Base-by-base conservation (phyloP, 35 echinoderm and acorn worm genomes). In the Heliocidaris tuberculata region DNA sequence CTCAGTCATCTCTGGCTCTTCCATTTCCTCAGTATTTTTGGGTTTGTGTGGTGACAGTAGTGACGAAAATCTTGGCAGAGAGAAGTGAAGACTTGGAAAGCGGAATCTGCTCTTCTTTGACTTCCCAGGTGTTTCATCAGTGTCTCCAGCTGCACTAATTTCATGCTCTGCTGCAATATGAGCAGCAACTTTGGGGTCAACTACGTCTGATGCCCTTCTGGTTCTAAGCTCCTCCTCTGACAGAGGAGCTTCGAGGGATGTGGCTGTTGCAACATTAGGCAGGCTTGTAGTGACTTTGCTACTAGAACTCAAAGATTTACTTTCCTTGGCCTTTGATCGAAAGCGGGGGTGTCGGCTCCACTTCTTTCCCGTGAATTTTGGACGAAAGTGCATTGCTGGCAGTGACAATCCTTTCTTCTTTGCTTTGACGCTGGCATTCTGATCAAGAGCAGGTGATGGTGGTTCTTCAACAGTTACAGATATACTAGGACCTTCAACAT, bases 391-490 rank as follows among this genome's bases (percentile, higher is more conserved):
- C 94, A 95, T 95, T 61, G 30, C 70, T n/a, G 94, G 94, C 24
- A 95, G 94, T 52, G 94, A 91, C 16, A 95, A 52, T 8, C 86
- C 88, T 90, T 95, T 95, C 60, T 85, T 59, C 59, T 95, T 95
- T 7, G 94, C 86, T 31, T 90, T 95, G 86, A 65, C 60, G 94
- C 91, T 93, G 47, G 49, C 50, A 30, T 93, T 48, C 48, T 49
- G 16, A 93, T 93, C 91, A 93, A 93, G 9, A 54, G 50, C 48
- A 93, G 91, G 47, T 13, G 91, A 0, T 21, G 31, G 91, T n/a
- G 50, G 50, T 59, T 93, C 91, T 12, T 93, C 91, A 52, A 59
- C 91, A n/a, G 91, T 59, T 4, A 49, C 91, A 50, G 91, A 93
- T 59, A 93, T 29, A 59, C 50, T 93, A 31, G 91, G 50, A n/a